phyloP scores from a whole-genome alignment of 2,113 vertebrate genomes.

The Amphiprion ocellaris region DNA sequence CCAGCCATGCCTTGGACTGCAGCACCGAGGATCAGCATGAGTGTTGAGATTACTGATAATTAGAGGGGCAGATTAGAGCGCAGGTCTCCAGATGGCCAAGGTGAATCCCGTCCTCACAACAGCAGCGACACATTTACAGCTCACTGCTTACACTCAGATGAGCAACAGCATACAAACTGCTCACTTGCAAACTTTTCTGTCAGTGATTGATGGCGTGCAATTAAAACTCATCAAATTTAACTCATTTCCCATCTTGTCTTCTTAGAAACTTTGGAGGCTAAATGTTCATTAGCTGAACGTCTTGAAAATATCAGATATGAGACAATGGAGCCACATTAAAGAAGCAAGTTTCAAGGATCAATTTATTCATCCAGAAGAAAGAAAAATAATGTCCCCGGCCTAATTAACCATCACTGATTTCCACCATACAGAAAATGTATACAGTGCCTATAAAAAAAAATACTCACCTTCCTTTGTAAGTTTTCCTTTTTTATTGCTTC shows the following conservation, averaged over 20 bases:
- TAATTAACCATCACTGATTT: background rate
- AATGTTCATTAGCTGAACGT: background rate
- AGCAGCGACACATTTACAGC: constrained; percentile 36
- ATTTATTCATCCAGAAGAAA: background rate
- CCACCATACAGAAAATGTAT: background rate
- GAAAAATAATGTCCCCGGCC: too few species aligned
- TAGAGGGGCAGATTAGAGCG: constrained; percentile 74
- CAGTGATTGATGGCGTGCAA: constrained; percentile 21
- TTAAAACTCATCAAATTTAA: constrained; percentile 14
- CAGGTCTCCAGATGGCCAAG: constrained; percentile 77
- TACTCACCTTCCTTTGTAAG: too few species aligned
- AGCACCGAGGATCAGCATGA: constrained; percentile 55
- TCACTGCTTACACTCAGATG: constrained; percentile 13
- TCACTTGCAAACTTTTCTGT: background rate
- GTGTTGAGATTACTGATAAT: constrained; percentile 77
- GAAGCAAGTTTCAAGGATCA: too few species aligned
- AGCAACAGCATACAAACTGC: constrained; percentile 1
- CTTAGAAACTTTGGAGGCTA: background rate
- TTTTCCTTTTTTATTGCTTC: too few species aligned
- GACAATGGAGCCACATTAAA: too few species aligned
- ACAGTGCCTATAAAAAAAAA: too few species aligned
- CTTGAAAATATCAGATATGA: background rate
- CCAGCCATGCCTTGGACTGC: constrained; percentile 15
- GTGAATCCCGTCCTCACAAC: constrained; percentile 61
- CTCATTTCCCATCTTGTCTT: constrained; percentile 14